A percentile compares a stretch with the other conserved stretches of the same genome.
Evolutionary conservation across 2,113 vertebrate genomes (phyloP).

Genomic region (Daubentonia madagascariensis): DNA sequence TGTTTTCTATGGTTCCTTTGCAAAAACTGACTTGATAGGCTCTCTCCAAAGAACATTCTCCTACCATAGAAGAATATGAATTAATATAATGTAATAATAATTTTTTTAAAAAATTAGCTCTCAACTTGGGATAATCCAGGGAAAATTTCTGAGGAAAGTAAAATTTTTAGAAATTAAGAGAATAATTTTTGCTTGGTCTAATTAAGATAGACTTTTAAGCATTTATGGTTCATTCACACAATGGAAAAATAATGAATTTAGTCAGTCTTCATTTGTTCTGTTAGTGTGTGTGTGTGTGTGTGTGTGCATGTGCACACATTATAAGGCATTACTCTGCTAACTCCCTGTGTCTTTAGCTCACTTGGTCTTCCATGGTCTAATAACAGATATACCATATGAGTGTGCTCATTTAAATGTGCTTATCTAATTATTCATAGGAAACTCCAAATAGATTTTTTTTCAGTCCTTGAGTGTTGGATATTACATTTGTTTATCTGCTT

Average conservation of each 20-base stretch:
- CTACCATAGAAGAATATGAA: background rate
- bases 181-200: background rate
- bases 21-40: background rate
- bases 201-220: background rate
- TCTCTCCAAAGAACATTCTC: background rate
- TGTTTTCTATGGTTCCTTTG: background rate
- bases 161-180: conserved; percentile 24
- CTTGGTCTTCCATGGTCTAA: background rate
- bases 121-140: background rate
- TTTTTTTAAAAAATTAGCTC: background rate
- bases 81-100: background rate
- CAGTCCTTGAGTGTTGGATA: background rate
- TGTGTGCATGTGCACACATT: background rate
- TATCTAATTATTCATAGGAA: conserved; percentile 27
- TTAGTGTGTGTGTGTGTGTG: background rate
- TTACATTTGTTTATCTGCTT: conserved; percentile 49
- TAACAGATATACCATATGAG: background rate
- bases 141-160: background rate
- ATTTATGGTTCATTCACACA: background rate
- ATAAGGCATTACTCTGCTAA: background rate
- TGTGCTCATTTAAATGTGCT: background rate
- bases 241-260: background rate
- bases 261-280: background rate
- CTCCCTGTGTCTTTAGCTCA: background rate
- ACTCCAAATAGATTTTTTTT: conserved; percentile 1